Percentiles rank a stretch among this genome's conserved stretches.
Conservation (phyloP, 2,888 invertebrate species). For the Troilus luridus region DNA sequence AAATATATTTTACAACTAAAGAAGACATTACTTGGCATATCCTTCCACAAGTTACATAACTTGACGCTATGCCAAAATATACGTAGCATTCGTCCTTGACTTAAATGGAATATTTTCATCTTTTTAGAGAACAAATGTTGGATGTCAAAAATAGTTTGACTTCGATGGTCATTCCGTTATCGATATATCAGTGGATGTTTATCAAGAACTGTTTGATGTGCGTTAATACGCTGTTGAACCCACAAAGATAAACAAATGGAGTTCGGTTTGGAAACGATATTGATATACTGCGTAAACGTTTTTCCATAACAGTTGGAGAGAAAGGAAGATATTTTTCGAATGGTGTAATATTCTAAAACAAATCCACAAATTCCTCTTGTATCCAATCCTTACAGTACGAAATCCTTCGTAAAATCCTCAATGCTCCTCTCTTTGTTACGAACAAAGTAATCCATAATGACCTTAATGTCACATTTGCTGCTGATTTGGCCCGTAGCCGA, state of each 20-base stretch:
- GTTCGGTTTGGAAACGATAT: not conserved
- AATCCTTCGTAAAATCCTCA: no score
- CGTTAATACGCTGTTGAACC: not conserved
- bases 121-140: not conserved
- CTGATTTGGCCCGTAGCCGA: no score
- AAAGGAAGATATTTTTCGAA: not conserved
- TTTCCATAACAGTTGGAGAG: not conserved
- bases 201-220: no score
- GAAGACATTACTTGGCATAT: not conserved
- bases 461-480: no score
- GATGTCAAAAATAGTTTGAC: not conserved
- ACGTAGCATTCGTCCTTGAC: not conserved
- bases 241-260: not conserved
- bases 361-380: no score
- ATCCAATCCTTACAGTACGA: no score
- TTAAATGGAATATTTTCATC: not conserved
- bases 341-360: not conserved
- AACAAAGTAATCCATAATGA: no score
- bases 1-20: not conserved
- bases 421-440: no score
- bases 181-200: not conserved
- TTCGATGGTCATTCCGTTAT: not conserved
- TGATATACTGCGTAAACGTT: not conserved
- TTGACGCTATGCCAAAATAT: not conserved
- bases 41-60: not conserved